Base-by-base conservation (phyloP, 2,113 vertebrate species). In the Gadus chalcogrammus region DNA sequence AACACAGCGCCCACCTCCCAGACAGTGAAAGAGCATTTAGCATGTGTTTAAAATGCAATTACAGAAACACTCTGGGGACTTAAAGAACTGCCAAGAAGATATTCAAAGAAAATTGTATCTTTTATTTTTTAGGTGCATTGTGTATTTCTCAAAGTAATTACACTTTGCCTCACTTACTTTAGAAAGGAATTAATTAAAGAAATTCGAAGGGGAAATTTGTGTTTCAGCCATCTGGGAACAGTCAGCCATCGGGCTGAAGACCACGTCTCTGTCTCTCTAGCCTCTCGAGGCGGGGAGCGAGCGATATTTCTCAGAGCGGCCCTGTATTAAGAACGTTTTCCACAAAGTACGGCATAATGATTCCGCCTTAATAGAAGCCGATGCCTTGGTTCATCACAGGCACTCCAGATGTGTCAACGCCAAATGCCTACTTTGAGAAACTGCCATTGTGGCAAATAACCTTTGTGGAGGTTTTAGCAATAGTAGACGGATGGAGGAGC, bases 41-140 rank as follows among this genome's bases (percentile, higher is more conserved):
- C 65, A 38, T 76, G 73, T 79, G 55, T 79, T 82, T 79, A 78
- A 85, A 84, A 78, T 72, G 73, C 65, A 85, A 86, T 86, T 81
- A 83, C 74, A 24, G 18, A 67, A 81, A 78, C 17, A 84, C 79
- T 68, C 53, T 27, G 1, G 53, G 67, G 72, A 28, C 11, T 31
- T 64, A 27, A 56, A 52, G 61, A 69, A 73, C 64, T 61, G 77
- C 79, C 80, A 76, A 72, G 67, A 65, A 66, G 63, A 68, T 67
- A 56, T 76, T 81, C 72, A 76, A 18, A 0, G 65, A 73, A 68
- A 67, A 61, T 79, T 74, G 81, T 83, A 82, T 76, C 76, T 61
- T 18, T 9, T 4, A 72, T 74, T 78, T 68, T 64, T 71, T 3
- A 68, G 65, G 72, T 68, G 66, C 67, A 76, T 71, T 18, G 20